phyloP scores from a whole-genome alignment of 1,140 invertebrate genomes.

The Pollicipes pollicipes region DNA sequence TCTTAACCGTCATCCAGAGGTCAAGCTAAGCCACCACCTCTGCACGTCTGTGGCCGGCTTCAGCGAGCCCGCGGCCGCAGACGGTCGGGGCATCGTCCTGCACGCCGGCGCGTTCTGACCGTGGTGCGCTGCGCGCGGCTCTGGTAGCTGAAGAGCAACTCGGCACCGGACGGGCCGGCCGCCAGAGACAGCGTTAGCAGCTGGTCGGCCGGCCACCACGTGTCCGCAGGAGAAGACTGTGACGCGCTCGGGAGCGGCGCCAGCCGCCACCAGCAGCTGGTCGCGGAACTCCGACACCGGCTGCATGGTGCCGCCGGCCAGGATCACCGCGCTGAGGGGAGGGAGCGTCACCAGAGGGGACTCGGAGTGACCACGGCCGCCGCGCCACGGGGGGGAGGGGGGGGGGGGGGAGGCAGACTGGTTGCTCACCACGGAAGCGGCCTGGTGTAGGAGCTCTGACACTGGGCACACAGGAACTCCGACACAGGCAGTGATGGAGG shows the following conservation, averaged over 20 bases:
- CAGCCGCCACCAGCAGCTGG: conserved; percentile 52
- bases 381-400: no score
- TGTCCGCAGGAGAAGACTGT: conserved; percentile 75
- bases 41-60: no score
- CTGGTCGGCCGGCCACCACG: conserved; percentile 64
- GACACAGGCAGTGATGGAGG: no score
- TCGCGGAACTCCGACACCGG: conserved; percentile 71
- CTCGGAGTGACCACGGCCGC: no score
- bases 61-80: no score
- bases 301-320: conserved; percentile 96
- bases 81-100: not conserved
- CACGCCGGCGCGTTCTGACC: conserved; percentile 26
- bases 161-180: conserved; percentile 53
- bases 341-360: conserved; percentile 19
- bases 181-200: conserved; percentile 59
- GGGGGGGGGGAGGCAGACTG: no score
- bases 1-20: not conserved
- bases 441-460: no score
- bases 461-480: no score
- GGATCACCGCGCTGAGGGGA: conserved; percentile 41
- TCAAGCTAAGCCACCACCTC: no score
- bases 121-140: conserved; percentile 36
- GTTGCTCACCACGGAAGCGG: no score
- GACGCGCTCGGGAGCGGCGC: conserved; percentile 41
- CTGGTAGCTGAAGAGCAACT: conserved; percentile 66